A percentile compares a stretch with the other conserved stretches of the same genome.
These are phyloP conservation scores for Triplophysa dalaica DNA, from an alignment of 2,113 vertebrate genomes.

Conservation along the genomic window DNA sequence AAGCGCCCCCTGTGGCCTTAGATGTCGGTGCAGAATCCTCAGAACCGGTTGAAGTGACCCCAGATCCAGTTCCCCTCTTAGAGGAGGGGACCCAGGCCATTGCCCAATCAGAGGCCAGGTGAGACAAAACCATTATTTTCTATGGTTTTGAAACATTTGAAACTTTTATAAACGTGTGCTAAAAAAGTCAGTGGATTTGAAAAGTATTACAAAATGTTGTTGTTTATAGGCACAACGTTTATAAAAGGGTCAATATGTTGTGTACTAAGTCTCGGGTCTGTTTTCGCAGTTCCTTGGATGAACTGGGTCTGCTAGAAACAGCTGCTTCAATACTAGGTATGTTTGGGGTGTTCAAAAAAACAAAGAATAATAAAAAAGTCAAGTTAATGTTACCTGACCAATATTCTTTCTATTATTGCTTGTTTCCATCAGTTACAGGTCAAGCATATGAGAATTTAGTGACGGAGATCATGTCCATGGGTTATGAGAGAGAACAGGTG, in stretches of 20 bases:
- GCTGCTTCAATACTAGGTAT: slow-evolving; percentile 77
- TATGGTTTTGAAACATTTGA: too few relatives aligned
- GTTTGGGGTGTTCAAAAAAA: neutral
- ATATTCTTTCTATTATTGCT: neutral
- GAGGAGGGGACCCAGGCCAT: slow-evolving; percentile 59
- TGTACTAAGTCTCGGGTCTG: neutral
- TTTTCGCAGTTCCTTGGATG: slow-evolving; percentile 66
- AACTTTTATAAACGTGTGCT: too few relatives aligned
- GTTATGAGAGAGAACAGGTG: slow-evolving; percentile 75
- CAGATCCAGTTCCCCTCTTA: neutral
- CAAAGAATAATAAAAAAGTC: neutral
- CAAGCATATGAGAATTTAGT: slow-evolving; percentile 78
- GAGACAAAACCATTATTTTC: too few relatives aligned
- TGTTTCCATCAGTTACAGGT: slow-evolving; percentile 70
- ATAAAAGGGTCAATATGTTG: too few relatives aligned
- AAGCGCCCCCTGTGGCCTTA: slow-evolving; percentile 33
- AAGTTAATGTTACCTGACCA: neutral
- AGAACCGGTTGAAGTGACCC: slow-evolving; percentile 17
- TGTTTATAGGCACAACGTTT: too few relatives aligned
- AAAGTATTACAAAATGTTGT: too few relatives aligned
- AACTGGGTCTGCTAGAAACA: slow-evolving; percentile 74
- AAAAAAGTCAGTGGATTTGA: too few relatives aligned
- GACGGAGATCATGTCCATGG: slow-evolving; percentile 79
- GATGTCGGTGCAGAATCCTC: slow-evolving; percentile 15
- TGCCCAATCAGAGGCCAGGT: slow-evolving; percentile 66